Evolutionary conservation across 2,797 vertebrate species (phyloP).

Genomic region (Gymnodraco acuticeps): DNA sequence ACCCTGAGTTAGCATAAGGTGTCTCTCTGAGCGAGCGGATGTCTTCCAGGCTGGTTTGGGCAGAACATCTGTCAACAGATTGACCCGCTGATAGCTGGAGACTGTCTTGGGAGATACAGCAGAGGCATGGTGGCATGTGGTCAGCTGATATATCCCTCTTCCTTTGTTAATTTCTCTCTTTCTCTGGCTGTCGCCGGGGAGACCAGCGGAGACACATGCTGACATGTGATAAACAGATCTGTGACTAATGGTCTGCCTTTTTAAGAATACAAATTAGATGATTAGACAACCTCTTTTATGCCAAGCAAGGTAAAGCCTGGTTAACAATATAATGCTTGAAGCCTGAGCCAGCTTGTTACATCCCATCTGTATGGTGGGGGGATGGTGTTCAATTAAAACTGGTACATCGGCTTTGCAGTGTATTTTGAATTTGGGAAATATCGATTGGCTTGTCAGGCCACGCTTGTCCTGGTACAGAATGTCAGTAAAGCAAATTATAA

Average conservation of each 20-base stretch:
- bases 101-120: conserved; percentile 49
- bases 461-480: not conserved
- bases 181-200: conserved; percentile 56
- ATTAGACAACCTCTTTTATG: conserved; percentile 55
- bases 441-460: conserved; percentile 26
- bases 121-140: conserved; percentile 49
- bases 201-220: conserved; percentile 52
- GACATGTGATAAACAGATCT: conserved; percentile 72
- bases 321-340: conserved; percentile 28
- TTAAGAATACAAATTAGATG: conserved; percentile 69
- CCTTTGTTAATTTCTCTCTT: conserved; percentile 46
- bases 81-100: conserved; percentile 60
- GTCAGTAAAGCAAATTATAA: conserved; percentile 18
- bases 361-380: not conserved
- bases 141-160: conserved; percentile 50
- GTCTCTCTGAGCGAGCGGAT: conserved; percentile 52
- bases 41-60: conserved; percentile 52
- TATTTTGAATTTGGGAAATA: conserved; percentile 17
- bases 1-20: conserved; percentile 47
- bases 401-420: not conserved
- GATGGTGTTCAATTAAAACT: conserved; percentile 2
- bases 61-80: conserved; percentile 63
- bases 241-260: conserved; percentile 64
- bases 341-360: conserved; percentile 23
- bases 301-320: conserved; percentile 31